These are phyloP conservation scores for Tragopan temminckii DNA, from an alignment of 2,797 vertebrate genomes.

Conservation along the genomic window DNA sequence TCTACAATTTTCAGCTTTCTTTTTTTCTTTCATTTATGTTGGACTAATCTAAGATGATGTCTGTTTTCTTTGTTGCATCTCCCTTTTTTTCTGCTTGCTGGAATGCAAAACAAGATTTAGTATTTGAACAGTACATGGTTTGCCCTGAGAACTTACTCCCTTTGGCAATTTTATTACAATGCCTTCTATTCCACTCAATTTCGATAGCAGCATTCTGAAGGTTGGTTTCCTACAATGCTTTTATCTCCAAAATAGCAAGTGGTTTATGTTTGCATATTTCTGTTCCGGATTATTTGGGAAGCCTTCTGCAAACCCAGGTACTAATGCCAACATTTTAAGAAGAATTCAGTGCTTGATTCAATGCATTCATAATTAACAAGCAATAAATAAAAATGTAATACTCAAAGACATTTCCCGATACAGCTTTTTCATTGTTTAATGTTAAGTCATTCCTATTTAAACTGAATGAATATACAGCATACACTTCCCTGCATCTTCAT, in stretches of 20 bases:
- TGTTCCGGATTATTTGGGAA: constrained; percentile 18
- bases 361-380: background rate
- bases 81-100: constrained; percentile 68
- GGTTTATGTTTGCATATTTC: background rate
- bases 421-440: background rate
- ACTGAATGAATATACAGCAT: background rate
- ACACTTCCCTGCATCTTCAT: background rate
- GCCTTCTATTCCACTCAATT: constrained; percentile 27
- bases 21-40: constrained; percentile 78
- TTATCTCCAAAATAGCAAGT: constrained; percentile 27
- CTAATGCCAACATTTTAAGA: background rate
- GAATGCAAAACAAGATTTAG: constrained; percentile 71
- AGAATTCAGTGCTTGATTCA: background rate
- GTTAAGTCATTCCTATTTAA: background rate
- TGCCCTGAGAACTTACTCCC: constrained; percentile 25
- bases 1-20: constrained; percentile 83
- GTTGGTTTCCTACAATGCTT: background rate
- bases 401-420: background rate
- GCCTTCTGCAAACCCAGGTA: constrained; percentile 28
- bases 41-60: constrained; percentile 78
- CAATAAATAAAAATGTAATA: background rate
- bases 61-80: constrained; percentile 67
- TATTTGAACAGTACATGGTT: constrained; percentile 13
- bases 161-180: constrained; percentile 38
- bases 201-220: background rate